Percentiles rank a stretch among this genome's conserved stretches.
These are phyloP conservation scores for Mesoclemmys tuberculata DNA, from an alignment of 2,113 vertebrate species.

Conservation along the genomic window DNA sequence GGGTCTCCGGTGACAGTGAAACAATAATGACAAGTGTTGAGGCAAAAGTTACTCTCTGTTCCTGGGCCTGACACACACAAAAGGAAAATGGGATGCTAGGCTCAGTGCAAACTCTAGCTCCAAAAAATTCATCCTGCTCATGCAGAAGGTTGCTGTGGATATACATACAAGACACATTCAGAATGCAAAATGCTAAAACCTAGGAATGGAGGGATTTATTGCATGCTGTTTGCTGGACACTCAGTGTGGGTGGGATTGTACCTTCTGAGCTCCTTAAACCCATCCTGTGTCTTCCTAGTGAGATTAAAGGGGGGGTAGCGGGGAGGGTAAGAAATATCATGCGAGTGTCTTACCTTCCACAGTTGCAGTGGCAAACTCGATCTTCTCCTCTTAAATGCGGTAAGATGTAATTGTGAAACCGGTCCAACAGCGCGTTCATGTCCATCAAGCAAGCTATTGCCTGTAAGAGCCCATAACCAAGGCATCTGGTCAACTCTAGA, in stretches of 20 bases:
- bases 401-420: constrained; percentile 99
- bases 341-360: constrained; percentile 91
- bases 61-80: background rate
- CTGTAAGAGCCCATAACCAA: constrained; percentile 91
- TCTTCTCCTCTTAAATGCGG: constrained; percentile 98
- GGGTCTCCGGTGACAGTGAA: rapidly evolving
- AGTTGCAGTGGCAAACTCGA: constrained; percentile 99
- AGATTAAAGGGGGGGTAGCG: background rate
- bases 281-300: rapidly evolving
- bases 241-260: background rate
- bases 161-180: constrained; percentile 31
- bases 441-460: constrained; percentile 99
- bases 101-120: constrained; percentile 46
- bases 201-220: background rate
- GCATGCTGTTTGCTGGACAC: background rate
- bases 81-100: background rate
- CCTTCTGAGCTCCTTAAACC: background rate
- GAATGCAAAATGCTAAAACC: constrained; percentile 6
- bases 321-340: rapidly evolving
- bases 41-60: constrained; percentile 34
- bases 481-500: constrained; percentile 83
- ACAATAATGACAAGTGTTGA: background rate
- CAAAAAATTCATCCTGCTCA: rapidly evolving
- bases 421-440: constrained; percentile 99
- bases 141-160: constrained; percentile 32